Base-by-base conservation (phyloP, 2,113 vertebrate genomes). In the Burhinus bistriatus region DNA sequence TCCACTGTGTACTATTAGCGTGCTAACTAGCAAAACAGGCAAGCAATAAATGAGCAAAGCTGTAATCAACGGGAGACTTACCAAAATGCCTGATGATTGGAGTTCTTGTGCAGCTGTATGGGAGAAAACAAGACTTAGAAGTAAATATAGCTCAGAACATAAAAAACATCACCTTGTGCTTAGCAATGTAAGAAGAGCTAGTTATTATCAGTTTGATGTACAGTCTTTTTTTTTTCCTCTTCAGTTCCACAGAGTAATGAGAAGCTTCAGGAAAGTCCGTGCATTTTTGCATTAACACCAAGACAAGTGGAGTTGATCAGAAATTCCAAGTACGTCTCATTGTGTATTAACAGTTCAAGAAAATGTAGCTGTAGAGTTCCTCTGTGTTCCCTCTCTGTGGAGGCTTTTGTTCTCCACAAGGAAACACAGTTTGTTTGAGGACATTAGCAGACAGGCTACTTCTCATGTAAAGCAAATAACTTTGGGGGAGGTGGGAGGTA, bases 211-310 rank as follows among this genome's bases (percentile, higher is more conserved):
- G 5, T n/a, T 42, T 89, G 71, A 88, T 90, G 70, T 23, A 69
- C 55, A 5, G 9, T 51, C 19, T 89, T 22, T 54, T n/a, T 85
- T 12, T 77, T 88, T 82, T 18, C 27, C 76, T 73, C 44, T 96
- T 64, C 97, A 99, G 99, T 99, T 95, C 98, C 99, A 78, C 99
- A 99, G 98, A 99, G 99, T 86, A 99, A 97, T 5, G 99, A 99
- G 97, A 99, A 99, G 98, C 98, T 99, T 52, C 99, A 99, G 97
- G 99, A 99, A 93, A 99, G 99, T 93, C 99, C 99, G 0, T 99
- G 99, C 90, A 98, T 99, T 96, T 99, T 99, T 94, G 99, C 99
- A 4, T 97, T 99, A 95, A 99, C 99, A 49, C 99, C 99, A 1
- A 98, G 98, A 89, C 99, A 99, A 96, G 99, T 99, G 97, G 99